Percentiles rank a stretch among this genome's conserved stretches.
These are phyloP conservation scores for Rhagoletis pomonella DNA, from an alignment of 1,140 invertebrate genomes.

Conservation along the genomic window DNA sequence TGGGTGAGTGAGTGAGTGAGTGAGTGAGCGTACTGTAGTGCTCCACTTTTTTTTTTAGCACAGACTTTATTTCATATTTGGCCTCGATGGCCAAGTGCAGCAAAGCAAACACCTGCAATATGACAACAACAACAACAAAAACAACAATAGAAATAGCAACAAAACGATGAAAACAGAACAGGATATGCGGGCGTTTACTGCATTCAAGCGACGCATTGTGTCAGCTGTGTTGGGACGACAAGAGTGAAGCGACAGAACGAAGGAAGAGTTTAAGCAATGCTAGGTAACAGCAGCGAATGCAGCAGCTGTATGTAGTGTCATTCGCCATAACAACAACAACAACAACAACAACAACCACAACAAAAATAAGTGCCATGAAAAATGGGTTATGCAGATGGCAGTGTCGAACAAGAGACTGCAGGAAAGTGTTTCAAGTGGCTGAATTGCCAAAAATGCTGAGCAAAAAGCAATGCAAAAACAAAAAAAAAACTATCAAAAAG, in stretches of 20 bases:
- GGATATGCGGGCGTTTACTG: conserved; percentile 43
- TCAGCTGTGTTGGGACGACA: not conserved
- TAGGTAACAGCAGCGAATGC: conserved; percentile 35
- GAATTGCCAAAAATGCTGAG: conserved; percentile 28
- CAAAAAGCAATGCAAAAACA: not conserved
- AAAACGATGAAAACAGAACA: conserved; percentile 21
- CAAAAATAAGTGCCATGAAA: conserved; percentile 40
- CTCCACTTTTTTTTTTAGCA: not conserved
- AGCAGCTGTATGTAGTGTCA: conserved; percentile 43
- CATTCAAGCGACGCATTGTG: not conserved
- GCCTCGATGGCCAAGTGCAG: not conserved
- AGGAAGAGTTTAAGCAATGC: not conserved
- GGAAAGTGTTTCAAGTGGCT: conserved; percentile 38
- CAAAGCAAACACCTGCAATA: conserved; percentile 43
- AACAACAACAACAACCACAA: too few species aligned
- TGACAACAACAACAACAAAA: conserved; percentile 14
- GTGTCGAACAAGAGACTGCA: not conserved
- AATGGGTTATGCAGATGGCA: conserved; percentile 47
- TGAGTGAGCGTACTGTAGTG: not conserved
- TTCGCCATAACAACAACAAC: not conserved
- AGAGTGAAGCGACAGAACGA: not conserved
- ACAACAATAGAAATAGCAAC: not conserved
- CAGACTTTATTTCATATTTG: conserved; percentile 13
- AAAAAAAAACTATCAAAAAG: not conserved
- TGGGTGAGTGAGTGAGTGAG: not conserved